Percentiles rank a stretch among this genome's conserved stretches.
phyloP scores from a whole-genome alignment of 2,113 vertebrate species.

The Noturus placidus region DNA sequence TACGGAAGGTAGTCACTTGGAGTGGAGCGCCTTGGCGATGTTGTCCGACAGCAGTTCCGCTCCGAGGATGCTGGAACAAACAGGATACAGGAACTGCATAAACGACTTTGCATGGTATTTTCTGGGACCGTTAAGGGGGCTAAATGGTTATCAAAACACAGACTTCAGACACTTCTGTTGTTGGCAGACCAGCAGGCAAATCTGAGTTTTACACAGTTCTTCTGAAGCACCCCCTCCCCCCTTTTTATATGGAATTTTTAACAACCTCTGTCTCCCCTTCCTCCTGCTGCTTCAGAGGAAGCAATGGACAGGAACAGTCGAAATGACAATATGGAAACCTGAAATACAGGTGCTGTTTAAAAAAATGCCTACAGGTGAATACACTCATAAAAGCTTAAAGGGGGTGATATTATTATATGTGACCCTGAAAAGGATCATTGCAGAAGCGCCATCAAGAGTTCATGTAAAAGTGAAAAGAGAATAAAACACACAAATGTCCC shows the following conservation, averaged over 20 bases:
- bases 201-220: conserved; percentile 19
- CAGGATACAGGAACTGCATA: conserved; percentile 8
- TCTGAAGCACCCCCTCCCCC: conserved; percentile 6
- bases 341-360: conserved; percentile 25
- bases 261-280: not conserved
- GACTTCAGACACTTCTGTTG: conserved; percentile 5
- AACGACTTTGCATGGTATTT: not conserved
- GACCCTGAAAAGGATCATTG: not conserved
- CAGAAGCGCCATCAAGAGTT: not conserved
- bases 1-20: no score
- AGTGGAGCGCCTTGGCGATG: no score
- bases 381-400: not conserved
- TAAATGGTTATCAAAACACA: conserved; percentile 36
- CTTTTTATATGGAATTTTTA: conserved; percentile 33
- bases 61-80: no score
- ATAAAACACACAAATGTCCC: not conserved
- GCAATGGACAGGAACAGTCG: not conserved
- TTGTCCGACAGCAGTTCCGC: no score
- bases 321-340: conserved; percentile 23
- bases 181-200: conserved; percentile 29
- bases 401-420: not conserved
- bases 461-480: not conserved
- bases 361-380: conserved; percentile 16
- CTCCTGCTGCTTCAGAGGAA: conserved; percentile 29
- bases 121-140: not conserved